phyloP scores from a whole-genome alignment of 2,113 vertebrate genomes.

The Lethenteron camtschaticum region DNA sequence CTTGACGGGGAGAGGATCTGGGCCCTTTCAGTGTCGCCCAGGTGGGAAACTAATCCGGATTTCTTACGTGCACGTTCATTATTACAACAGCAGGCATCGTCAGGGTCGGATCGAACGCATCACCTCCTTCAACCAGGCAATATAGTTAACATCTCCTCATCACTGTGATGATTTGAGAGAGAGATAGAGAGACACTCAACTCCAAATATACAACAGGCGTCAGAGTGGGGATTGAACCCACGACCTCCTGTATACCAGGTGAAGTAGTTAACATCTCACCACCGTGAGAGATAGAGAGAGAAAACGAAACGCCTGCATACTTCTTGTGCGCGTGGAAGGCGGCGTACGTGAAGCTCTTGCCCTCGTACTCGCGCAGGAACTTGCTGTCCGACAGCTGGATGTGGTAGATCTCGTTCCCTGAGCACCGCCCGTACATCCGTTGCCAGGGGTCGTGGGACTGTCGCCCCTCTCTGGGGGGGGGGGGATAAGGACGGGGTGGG shows the following conservation, averaged over 20 bases:
- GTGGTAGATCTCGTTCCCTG: constrained; percentile 87
- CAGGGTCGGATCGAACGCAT: too few species aligned
- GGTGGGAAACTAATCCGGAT: too few species aligned
- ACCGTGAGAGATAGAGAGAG: background rate
- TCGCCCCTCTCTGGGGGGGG: constrained; percentile 37
- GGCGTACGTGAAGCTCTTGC: constrained; percentile 85
- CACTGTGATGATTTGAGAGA: background rate
- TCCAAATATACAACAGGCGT: background rate
- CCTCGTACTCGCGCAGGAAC: constrained; percentile 80
- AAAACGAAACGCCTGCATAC: constrained; percentile 24
- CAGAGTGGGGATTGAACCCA: background rate
- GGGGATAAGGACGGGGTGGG: background rate
- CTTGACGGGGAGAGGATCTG: too few species aligned
- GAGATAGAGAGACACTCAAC: background rate
- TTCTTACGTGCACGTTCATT: too few species aligned
- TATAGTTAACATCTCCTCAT: too few species aligned
- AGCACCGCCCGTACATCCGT: constrained; percentile 78
- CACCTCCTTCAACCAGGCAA: too few species aligned
- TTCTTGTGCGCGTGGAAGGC: constrained; percentile 94
- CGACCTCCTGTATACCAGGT: background rate
- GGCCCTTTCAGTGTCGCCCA: too few species aligned
- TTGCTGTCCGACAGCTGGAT: constrained; percentile 74
- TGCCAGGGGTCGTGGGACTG: constrained; percentile 87
- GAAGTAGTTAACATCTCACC: background rate
- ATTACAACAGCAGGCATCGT: too few species aligned